phyloP scores from a whole-genome alignment of 2,888 invertebrate genomes.

The Drosophila limbata region DNA sequence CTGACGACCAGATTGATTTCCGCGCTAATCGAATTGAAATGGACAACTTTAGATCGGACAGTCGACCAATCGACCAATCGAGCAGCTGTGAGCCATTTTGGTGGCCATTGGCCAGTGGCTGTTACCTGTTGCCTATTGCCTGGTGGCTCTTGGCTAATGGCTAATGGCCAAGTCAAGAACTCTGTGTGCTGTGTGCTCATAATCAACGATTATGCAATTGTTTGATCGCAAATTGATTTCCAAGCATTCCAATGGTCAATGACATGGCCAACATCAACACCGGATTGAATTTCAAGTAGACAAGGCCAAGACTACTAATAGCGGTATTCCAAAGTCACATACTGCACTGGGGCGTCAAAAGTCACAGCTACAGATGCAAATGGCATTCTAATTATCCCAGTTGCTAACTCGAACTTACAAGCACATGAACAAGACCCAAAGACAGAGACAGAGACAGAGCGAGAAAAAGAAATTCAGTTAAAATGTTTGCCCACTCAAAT shows the following conservation, averaged over 20 bases:
- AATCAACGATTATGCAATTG: conserved; percentile 70
- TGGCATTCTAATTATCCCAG: conserved; percentile 67
- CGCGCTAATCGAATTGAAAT: conserved; percentile 73
- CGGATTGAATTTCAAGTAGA: conserved; percentile 39
- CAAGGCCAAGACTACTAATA: conserved; percentile 41
- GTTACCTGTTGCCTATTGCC: neutral
- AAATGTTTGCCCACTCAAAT: conserved; percentile 79
- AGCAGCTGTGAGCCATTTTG: conserved; percentile 40
- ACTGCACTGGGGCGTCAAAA: conserved; percentile 69
- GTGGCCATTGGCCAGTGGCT: conserved; percentile 4
- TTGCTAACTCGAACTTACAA: conserved; percentile 46
- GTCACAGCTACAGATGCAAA: conserved; percentile 52
- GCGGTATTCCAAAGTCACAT: conserved; percentile 47
- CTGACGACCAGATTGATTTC: conserved; percentile 66
- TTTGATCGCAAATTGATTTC: conserved; percentile 62
- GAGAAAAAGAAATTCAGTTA: conserved; percentile 53
- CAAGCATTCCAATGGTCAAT: conserved; percentile 60
- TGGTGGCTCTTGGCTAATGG: conserved; percentile 7
- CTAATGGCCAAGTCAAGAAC: conserved; percentile 8
- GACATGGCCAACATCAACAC: conserved; percentile 30
- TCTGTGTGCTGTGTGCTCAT: conserved; percentile 36
- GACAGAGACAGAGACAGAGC: neutral
- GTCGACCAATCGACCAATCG: conserved; percentile 2
- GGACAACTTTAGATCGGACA: conserved; percentile 37
- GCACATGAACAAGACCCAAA: conserved; percentile 19